Evolutionary conservation across 2,888 invertebrate genomes (phyloP).

Genomic region (Epinotia brunnichana): DNA sequence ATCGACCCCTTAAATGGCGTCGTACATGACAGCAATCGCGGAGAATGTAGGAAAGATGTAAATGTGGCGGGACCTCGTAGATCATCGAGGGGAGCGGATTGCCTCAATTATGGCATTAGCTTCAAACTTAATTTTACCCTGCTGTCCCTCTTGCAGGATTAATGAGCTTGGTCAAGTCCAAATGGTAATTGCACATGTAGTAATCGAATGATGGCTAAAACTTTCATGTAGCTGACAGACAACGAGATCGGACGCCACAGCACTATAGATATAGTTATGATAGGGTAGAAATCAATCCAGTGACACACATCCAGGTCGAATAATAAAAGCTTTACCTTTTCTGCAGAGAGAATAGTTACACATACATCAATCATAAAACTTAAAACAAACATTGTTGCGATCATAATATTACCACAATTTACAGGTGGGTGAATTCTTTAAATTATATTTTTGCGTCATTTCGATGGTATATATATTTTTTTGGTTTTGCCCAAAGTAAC

Average conservation of each 20-base stretch:
- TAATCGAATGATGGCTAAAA: not conserved
- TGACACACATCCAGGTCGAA: not conserved
- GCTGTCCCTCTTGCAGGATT: conserved; percentile 57
- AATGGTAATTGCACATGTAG: conserved; percentile 44
- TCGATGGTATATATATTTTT: too few relatives aligned
- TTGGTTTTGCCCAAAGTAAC: too few relatives aligned
- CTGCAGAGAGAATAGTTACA: not conserved
- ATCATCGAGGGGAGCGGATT: conserved; percentile 79
- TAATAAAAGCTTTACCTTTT: not conserved
- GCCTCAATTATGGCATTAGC: conserved; percentile 82
- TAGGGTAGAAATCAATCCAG: not conserved
- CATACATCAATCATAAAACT: not conserved
- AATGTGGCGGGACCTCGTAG: conserved; percentile 67
- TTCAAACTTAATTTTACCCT: conserved; percentile 77
- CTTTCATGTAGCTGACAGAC: not conserved
- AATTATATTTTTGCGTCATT: too few relatives aligned
- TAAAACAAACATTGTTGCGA: not conserved
- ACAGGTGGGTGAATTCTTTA: too few relatives aligned
- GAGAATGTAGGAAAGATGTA: conserved; percentile 72
- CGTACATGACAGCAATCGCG: conserved; percentile 47
- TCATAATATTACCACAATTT: too few relatives aligned
- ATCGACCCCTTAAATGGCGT: conserved; percentile 36
- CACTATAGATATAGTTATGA: not conserved
- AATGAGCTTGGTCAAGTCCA: conserved; percentile 57
- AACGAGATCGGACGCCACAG: not conserved